These are phyloP conservation scores for Talpa occidentalis DNA, from an alignment of 2,113 vertebrate species.

Conservation along the genomic window DNA sequence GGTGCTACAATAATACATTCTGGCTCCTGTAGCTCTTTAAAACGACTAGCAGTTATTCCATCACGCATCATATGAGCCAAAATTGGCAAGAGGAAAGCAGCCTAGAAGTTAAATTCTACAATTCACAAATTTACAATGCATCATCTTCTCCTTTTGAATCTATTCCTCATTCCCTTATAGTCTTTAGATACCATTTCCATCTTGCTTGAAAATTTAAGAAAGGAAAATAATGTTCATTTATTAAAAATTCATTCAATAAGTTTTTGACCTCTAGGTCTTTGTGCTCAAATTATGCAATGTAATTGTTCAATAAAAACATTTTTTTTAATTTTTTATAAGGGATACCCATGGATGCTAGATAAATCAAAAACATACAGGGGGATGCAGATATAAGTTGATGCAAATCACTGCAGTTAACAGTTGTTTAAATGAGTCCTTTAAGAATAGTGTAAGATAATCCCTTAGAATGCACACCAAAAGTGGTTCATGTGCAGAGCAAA, in stretches of 20 bases:
- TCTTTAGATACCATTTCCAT: not conserved
- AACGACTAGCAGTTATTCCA: slow-evolving; percentile 90
- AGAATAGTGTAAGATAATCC: not conserved
- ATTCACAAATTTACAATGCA: not conserved
- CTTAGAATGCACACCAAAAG: not conserved
- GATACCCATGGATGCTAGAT: not conserved
- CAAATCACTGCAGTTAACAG: not conserved
- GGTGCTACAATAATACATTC: slow-evolving; percentile 95
- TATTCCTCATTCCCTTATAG: not conserved
- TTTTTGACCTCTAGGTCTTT: slow-evolving; percentile 14
- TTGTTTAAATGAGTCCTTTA: not conserved
- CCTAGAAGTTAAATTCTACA: slow-evolving; percentile 85
- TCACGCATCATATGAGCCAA: slow-evolving; percentile 92
- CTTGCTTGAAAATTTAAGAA: slow-evolving; percentile 31
- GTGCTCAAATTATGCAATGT: not conserved
- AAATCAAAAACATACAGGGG: not conserved
- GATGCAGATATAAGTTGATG: not conserved
- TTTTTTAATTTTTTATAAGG: not conserved
- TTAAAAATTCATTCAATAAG: not conserved
- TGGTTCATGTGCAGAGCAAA: not conserved
- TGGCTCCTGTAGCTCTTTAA: slow-evolving; percentile 93
- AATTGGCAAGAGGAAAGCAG: slow-evolving; percentile 95
- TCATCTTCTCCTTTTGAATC: slow-evolving; percentile 7
- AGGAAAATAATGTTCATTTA: not conserved
- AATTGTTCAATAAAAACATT: not conserved